Evolutionary conservation across 2,888 invertebrate genomes (phyloP).

Genomic region (Leucania comma): DNA sequence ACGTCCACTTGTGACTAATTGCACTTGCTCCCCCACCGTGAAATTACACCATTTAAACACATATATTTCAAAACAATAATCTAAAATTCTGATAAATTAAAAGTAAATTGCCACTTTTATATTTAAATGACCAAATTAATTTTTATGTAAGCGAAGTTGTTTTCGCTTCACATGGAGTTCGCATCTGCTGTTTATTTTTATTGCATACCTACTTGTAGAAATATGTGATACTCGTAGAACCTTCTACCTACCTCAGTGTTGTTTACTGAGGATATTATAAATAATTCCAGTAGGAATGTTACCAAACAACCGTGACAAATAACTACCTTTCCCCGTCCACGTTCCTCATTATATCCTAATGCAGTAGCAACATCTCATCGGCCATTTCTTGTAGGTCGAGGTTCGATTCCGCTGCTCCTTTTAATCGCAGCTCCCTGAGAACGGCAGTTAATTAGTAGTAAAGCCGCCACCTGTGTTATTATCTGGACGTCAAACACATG

Average conservation of each 20-base stretch:
- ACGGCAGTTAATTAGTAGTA: conserved; percentile 77
- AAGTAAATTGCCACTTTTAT: conserved; percentile 60
- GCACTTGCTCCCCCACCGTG: conserved; percentile 80
- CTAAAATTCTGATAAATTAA: conserved; percentile 68
- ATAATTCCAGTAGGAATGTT: conserved; percentile 36
- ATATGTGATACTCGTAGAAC: background rate
- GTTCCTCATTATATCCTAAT: conserved; percentile 67
- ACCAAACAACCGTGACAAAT: conserved; percentile 73
- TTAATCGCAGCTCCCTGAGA: conserved; percentile 82
- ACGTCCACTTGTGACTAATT: conserved; percentile 85
- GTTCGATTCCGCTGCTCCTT: conserved; percentile 77
- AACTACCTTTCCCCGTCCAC: conserved; percentile 57
- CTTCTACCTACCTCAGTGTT: background rate
- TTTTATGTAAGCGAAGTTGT: conserved; percentile 14
- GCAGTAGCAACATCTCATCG: conserved; percentile 65
- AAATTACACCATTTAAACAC: conserved; percentile 85
- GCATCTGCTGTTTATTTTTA: conserved; percentile 31
- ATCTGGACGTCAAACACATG: conserved; percentile 78
- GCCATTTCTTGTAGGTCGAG: conserved; percentile 63
- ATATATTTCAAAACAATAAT: conserved; percentile 80
- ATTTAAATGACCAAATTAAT: conserved; percentile 35
- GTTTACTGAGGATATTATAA: conserved; percentile 3
- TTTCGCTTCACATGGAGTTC: conserved; percentile 25
- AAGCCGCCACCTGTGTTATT: conserved; percentile 77
- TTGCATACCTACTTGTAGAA: conserved; percentile 3